phyloP scores from a whole-genome alignment of 2,888 invertebrate genomes.

The Apamea monoglypha region DNA sequence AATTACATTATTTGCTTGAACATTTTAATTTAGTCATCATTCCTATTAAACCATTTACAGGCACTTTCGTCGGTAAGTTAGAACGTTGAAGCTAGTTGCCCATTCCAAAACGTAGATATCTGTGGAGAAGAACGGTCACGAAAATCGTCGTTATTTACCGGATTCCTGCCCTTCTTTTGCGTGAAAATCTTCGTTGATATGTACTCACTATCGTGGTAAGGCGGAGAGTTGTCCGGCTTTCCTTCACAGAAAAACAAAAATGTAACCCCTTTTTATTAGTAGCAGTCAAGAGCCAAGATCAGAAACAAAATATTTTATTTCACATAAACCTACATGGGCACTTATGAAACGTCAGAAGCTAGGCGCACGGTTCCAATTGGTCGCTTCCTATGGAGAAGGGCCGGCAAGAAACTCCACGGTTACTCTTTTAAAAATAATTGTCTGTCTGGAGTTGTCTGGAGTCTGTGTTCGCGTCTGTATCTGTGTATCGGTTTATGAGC shows the following conservation, averaged over 20 bases:
- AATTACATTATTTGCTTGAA: too few relatives aligned
- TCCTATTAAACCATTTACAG: not conserved
- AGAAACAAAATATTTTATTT: too few relatives aligned
- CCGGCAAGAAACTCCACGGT: too few relatives aligned
- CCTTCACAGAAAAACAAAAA: not conserved
- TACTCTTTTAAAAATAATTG: too few relatives aligned
- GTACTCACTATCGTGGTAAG: not conserved
- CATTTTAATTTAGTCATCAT: too few relatives aligned
- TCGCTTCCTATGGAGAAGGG: too few relatives aligned
- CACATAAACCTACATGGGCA: too few relatives aligned
- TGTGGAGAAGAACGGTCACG: not conserved
- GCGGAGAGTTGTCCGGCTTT: not conserved
- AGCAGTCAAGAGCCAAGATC: not conserved
- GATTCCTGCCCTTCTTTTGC: not conserved
- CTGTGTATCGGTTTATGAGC: not conserved
- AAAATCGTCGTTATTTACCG: not conserved
- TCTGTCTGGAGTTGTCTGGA: too few relatives aligned
- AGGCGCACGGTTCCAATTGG: too few relatives aligned
- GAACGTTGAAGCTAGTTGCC: not conserved
- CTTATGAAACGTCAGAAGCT: too few relatives aligned
- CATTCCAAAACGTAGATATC: not conserved
- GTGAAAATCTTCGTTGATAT: not conserved
- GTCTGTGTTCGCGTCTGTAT: not conserved
- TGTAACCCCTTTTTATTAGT: not conserved
- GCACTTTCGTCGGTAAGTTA: not conserved